Conservation (phyloP, 2,113 vertebrate genomes). For the Pteruthius melanotis region DNA sequence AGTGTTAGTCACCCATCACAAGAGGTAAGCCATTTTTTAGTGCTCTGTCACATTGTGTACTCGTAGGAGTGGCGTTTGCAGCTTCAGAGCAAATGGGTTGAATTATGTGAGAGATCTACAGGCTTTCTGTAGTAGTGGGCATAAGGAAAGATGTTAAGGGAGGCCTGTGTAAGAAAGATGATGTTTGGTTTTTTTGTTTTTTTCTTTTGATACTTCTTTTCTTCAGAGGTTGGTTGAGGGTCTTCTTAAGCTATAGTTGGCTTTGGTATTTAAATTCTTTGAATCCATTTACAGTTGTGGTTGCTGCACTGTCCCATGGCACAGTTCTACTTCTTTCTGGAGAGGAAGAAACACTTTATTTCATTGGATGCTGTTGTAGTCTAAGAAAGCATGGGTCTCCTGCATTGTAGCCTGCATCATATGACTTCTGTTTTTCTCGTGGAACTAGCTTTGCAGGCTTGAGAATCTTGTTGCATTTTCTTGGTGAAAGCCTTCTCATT, state of each 20-base stretch:
- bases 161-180: background rate
- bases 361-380: background rate
- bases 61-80: background rate
- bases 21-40: constrained; percentile 40
- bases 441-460: background rate
- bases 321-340: background rate
- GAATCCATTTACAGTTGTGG: background rate
- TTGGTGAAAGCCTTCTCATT: background rate
- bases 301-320: background rate
- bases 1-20: constrained; percentile 47
- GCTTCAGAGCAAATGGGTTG: background rate
- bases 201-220: background rate
- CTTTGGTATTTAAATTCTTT: background rate
- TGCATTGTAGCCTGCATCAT: background rate
- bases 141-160: background rate
- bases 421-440: background rate
- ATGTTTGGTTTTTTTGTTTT: background rate
- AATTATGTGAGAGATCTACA: background rate
- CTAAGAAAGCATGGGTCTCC: background rate
- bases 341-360: background rate
- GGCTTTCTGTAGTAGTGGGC: background rate
- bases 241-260: background rate
- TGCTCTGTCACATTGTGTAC: background rate
- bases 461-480: background rate
- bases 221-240: background rate